Evolutionary conservation across 2,888 invertebrate species (phyloP), one percentile per base, ranked within the genome.

Genomic region (Philaethria dido): DNA sequence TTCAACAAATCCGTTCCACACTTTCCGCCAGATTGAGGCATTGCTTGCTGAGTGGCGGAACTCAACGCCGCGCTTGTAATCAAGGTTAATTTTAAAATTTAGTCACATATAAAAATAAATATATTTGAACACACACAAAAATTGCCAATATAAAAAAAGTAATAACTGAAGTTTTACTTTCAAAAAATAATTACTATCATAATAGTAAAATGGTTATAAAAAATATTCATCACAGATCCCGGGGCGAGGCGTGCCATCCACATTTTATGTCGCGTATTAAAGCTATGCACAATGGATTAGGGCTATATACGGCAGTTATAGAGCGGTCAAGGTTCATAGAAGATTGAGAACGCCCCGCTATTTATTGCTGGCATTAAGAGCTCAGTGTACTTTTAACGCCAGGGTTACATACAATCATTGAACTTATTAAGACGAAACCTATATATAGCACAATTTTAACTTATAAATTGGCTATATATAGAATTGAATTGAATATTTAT

Each of bases 241-340:
- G 36, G 62, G 66, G 69, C 59, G 66, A 55, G 70, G 67, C 69
- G 66, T 44, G 52, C 60, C 62, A 33, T 62, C 45, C 69, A 29
- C 69, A 54, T 50, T 72, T 74, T 69, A 73, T 66, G 64, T 68
- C 62, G 39, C 44, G 59, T 65, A 68, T 70, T 65, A 70, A 72
- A 69, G 36, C 66, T 66, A 59, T 66, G 65, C 64, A 65, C 69
- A 69, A 68, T 70, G 70, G 66, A 73, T 70, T 69, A 69, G 63
- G 50, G 22, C 55, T 62, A 59, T 66, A 64, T 59, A 50, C 57
- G 67, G 62, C 68, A 52, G 45, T 60, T 68, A 62, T 62, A 62
- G 68, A 22, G 60, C 63, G 70, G 68, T 66, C 70, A 68, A 70
- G 68, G 65, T 70, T 66, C 68, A 68, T 66, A 63, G 55, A 61